Base-by-base conservation (phyloP, 2,113 vertebrate genomes). In the Thunnus maccoyii region DNA sequence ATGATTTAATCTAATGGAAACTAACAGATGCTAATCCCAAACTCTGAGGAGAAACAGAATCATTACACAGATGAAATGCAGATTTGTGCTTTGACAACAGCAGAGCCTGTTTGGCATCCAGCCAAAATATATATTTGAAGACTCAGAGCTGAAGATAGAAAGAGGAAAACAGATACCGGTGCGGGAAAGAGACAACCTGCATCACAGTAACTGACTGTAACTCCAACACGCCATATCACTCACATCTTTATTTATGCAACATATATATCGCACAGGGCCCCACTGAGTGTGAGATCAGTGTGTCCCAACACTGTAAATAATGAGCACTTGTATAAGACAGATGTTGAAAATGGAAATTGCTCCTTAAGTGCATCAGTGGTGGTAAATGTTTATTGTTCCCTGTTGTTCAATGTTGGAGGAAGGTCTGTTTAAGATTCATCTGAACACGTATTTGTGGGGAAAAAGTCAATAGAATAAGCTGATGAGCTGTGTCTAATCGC, bases 401-500 rank as follows among this genome's bases (percentile, higher is more conserved):
- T 9, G 1, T 41, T 50, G 7, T 30, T 4, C 3, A 22, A n/a
- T 51, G 64, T 27, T 36, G 2, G 44, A 13, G 27, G 1, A 71
- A 18, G 0, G 27, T 20, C 55, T 44, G 46, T 51, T 66, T 17
- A 30, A 3, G 46, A 56, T 36, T 58, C 18, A 41, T 41, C 36
- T 41, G 36, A 41, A 41, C 36, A 41, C 36, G 7, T 36, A 36
- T 36, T 36, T 36, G 5, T 36, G 36, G 36, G 36, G 36, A 36
- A 36, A 36, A 55, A n/a, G 15, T 55, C 54, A 10, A 55, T n/a
- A 41, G 36, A 20, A 55, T n/a, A 3, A 55, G 54, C 18, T n/a
- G 54, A 55, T 55, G 54, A 55, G 18, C 16, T 17, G 54, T n/a
- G 16, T 44, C 41, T 20, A 54, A 77, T 65, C 14, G 70, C 70